Base-by-base conservation (phyloP, 2,888 invertebrate genomes). In the Apoda limacodes region DNA sequence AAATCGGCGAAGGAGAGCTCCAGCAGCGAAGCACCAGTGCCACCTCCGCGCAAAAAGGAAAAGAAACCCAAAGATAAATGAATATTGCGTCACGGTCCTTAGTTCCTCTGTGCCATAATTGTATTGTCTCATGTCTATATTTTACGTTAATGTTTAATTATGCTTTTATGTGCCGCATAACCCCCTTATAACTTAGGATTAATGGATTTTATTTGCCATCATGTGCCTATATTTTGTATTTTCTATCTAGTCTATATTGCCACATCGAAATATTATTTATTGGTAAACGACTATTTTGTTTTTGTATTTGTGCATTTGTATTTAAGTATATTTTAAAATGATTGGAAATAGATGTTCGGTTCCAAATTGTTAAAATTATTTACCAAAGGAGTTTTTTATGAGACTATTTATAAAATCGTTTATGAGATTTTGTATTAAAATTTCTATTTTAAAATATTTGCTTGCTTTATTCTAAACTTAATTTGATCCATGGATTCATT, bases 1-100 rank as follows among this genome's bases (percentile, higher is more conserved):
- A 84, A 84, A 46, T 76, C 61, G 49, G 83, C 83, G 43, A 78
- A 61, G 53, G 68, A 50, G 42, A 64, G 52, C 36, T 38, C 54
- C 31, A 42, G 53, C 39, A 65, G 52, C 24, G 75, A 71, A 13
- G 67, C 70, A 33, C 83, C 82, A 22, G 81, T 82, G 30, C 82
- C 82, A 43, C 82, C 82, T 45, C 82, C 82, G 42, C 72, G 83
- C 42, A 82, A 82, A 61, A 82, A 82, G 62, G 80, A 78, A 59
- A 82, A 82, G 64, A 82, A 82, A 48, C 82, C 80, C 58, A 81
- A 82, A 69, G 75, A 82, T 46, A 70, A 74, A 57, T 75, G 66
- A 75, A 66, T 62, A 60, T 52, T 50, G 53, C 57, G 50, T 42
- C 51, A 40, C 55, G 54, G 59, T 58, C 55, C 50, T 50, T 52